Percentiles rank a stretch among this genome's conserved stretches.
These are phyloP conservation scores for Peromyscus melanophrys DNA, from an alignment of 2,797 vertebrate genomes.

Conservation along the genomic window DNA sequence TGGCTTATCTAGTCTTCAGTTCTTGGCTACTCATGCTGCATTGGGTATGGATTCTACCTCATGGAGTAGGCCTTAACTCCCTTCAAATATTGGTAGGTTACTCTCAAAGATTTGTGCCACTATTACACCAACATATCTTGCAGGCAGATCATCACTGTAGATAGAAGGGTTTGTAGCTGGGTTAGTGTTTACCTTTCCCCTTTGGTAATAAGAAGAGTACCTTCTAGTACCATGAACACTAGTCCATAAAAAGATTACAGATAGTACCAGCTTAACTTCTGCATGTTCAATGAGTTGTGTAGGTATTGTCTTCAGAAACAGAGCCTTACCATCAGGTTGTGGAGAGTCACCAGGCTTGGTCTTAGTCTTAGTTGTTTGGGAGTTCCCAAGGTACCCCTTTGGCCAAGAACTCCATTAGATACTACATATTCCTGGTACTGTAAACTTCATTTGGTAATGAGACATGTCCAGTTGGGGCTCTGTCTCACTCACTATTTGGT, in stretches of 20 bases:
- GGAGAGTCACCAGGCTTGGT: neutral
- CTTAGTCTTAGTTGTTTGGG: neutral
- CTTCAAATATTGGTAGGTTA: neutral
- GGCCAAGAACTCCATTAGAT: neutral
- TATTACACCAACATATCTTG: neutral
- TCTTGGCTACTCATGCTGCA: neutral
- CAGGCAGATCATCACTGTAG: neutral
- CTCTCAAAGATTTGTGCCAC: neutral
- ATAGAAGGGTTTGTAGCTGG: neutral
- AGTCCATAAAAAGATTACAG: neutral
- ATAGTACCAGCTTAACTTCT: neutral
- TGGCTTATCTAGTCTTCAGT: neutral
- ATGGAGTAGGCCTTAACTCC: neutral
- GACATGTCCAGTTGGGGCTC: neutral
- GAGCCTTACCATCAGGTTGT: neutral
- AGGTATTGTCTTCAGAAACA: neutral
- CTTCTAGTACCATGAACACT: neutral
- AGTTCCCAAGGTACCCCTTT: neutral
- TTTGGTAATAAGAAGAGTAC: neutral
- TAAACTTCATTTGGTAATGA: neutral
- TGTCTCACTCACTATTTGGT: neutral
- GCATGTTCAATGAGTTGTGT: neutral
- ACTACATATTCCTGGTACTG: neutral
- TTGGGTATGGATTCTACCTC: neutral
- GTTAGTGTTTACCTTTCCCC: neutral